Conservation (phyloP, 1,140 invertebrate species). For the Cherax quadricarinatus region DNA sequence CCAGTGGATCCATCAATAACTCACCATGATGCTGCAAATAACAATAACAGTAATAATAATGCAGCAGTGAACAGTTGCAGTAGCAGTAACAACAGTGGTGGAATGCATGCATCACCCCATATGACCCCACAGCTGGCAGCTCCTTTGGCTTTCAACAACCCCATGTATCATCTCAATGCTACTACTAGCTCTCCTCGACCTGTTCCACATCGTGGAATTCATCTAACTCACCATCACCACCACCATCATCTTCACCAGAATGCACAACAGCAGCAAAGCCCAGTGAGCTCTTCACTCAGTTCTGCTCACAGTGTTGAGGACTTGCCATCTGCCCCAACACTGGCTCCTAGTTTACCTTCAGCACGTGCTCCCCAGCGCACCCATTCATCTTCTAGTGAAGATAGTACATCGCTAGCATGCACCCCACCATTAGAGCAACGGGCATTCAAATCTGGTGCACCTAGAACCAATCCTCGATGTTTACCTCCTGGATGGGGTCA, state of each 20-base stretch:
- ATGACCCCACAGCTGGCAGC: constrained; percentile 76
- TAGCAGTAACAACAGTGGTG: constrained; percentile 62
- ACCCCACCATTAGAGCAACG: constrained; percentile 74
- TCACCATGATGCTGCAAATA: constrained; percentile 73
- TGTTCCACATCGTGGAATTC: constrained; percentile 54
- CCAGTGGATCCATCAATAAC: constrained; percentile 85
- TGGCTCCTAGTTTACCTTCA: constrained; percentile 63
- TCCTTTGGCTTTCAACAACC: constrained; percentile 91
- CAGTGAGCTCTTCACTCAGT: constrained; percentile 73
- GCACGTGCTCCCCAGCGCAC: constrained; percentile 63
- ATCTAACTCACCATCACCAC: constrained; percentile 56
- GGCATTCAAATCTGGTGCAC: constrained; percentile 75
- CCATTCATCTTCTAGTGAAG: constrained; percentile 70
- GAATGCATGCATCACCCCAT: constrained; percentile 64
- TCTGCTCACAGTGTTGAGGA: constrained; percentile 75
- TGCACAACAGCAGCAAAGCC: constrained; percentile 61
- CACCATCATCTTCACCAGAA: constrained; percentile 61
- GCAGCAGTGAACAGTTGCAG: constrained; percentile 75
- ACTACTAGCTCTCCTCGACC: constrained; percentile 70
- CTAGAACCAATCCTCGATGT: constrained; percentile 75
- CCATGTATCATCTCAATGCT: constrained; percentile 82
- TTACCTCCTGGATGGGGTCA: constrained; percentile 66
- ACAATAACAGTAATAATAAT: constrained; percentile 42
- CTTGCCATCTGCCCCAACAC: constrained; percentile 58
- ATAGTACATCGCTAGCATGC: constrained; percentile 73